phyloP scores from a whole-genome alignment of 2,113 vertebrate species.

The Gallinago undulata region DNA sequence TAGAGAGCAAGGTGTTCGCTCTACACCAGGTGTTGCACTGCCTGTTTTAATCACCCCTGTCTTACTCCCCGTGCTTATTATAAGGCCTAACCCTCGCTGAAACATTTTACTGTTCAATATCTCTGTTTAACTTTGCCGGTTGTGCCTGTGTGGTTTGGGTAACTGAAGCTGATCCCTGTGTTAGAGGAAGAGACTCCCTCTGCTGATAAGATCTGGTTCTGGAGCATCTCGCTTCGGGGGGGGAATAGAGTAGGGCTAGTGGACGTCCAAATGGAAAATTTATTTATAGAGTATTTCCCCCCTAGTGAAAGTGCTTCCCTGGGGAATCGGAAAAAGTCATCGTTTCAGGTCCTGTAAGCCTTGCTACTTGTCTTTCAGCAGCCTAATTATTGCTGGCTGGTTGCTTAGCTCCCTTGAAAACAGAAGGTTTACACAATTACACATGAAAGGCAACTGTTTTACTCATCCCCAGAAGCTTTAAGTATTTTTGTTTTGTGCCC shows the following conservation, averaged over 20 bases:
- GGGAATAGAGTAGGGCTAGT: not conserved
- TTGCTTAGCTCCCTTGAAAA: not conserved
- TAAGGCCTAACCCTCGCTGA: not conserved
- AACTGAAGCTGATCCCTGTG: not conserved
- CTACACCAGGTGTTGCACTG: not conserved
- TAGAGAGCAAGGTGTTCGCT: not conserved
- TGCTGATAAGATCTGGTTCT: not conserved
- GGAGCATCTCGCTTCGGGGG: not conserved
- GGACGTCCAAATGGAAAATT: not conserved
- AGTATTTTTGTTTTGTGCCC: not conserved
- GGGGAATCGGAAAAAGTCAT: not conserved
- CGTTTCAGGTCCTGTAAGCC: not conserved
- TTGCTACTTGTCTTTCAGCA: not conserved
- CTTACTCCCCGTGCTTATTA: not conserved
- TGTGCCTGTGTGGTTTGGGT: not conserved
- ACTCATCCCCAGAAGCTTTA: not conserved
- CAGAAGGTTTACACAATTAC: not conserved
- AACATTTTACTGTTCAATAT: not conserved
- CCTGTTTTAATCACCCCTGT: not conserved
- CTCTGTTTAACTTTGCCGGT: not conserved
- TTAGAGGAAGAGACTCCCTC: not conserved
- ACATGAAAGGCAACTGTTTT: not conserved
- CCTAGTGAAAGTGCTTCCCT: not conserved
- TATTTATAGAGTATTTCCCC: not conserved
- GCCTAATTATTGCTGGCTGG: not conserved